phyloP scores from a whole-genome alignment of 2,888 invertebrate genomes.

The Stenodema calcarata region DNA sequence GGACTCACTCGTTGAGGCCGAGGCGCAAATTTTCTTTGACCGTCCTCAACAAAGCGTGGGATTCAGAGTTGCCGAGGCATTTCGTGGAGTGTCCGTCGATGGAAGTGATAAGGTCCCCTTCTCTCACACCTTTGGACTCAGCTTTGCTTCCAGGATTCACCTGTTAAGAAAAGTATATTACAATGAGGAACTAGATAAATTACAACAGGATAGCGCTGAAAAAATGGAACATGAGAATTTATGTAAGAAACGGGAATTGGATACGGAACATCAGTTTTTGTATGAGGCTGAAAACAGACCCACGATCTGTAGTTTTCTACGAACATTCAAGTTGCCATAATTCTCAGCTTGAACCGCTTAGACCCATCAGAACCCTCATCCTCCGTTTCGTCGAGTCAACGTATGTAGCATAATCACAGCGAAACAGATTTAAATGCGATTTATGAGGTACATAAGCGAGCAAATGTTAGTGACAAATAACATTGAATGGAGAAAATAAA shows the following conservation, averaged over 20 bases:
- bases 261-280: background rate
- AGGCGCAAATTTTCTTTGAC: constrained; percentile 73
- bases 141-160: constrained; percentile 88
- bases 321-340: too few species aligned
- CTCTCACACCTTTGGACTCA: constrained; percentile 77
- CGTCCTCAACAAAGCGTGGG: constrained; percentile 75
- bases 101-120: constrained; percentile 80
- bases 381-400: too few species aligned
- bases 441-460: too few species aligned
- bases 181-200: too few species aligned
- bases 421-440: too few species aligned
- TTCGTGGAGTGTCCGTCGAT: constrained; percentile 77
- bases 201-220: background rate
- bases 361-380: too few species aligned
- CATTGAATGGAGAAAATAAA: too few species aligned
- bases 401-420: too few species aligned
- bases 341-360: too few species aligned
- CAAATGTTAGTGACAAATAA: too few species aligned
- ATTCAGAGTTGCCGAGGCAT: constrained; percentile 73
- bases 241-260: background rate
- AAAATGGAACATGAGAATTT: background rate
- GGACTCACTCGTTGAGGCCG: constrained; percentile 77
- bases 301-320: too few species aligned
- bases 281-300: too few species aligned
- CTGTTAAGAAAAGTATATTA: constrained; percentile 65